Evolutionary conservation across 2,113 vertebrate species (phyloP).

Genomic region (Sylvietta virens): DNA sequence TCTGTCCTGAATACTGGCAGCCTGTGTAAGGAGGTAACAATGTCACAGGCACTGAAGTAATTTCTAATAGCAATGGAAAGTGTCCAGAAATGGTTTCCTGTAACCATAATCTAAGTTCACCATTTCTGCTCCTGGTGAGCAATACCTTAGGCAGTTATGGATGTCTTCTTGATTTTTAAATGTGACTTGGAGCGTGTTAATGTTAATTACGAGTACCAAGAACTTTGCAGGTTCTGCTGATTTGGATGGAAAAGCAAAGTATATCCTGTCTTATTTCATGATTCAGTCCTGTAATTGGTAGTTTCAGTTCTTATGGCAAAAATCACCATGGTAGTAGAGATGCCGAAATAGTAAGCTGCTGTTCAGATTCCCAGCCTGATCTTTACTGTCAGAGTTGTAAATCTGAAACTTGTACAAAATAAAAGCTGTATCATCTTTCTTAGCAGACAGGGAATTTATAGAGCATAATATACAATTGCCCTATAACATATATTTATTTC

Average conservation of each 20-base stretch:
- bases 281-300: neutral
- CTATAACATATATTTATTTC: neutral
- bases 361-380: slow-evolving; percentile 2
- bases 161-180: neutral
- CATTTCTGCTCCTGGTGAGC: neutral
- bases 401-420: neutral
- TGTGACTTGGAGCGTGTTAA: neutral
- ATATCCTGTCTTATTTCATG: neutral
- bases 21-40: neutral
- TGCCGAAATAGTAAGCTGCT: neutral
- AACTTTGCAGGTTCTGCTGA: neutral
- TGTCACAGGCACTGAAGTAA: neutral
- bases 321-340: neutral
- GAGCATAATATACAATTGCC: neutral
- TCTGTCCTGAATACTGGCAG: neutral
- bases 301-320: slow-evolving; percentile 1
- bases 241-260: neutral
- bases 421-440: slow-evolving; percentile 8
- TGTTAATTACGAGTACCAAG: neutral
- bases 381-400: neutral
- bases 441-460: neutral
- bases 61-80: neutral
- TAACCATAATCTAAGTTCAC: neutral
- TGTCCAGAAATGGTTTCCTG: neutral
- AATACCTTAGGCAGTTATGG: neutral